phyloP scores from a whole-genome alignment of 2,113 vertebrate genomes.

The Montifringilla adamsi region DNA sequence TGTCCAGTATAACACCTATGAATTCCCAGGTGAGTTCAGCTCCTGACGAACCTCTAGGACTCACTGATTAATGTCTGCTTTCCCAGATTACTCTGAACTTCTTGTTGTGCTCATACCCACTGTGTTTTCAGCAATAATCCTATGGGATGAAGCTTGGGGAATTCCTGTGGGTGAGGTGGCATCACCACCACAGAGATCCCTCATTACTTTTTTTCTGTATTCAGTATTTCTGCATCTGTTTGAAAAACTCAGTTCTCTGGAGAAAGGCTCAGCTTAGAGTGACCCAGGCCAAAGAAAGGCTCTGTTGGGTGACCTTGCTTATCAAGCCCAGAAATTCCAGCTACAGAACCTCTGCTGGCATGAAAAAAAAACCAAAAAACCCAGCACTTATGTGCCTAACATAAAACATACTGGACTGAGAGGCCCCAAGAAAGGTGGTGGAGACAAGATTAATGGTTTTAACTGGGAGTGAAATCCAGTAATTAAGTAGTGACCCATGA shows the following conservation, averaged over 20 bases:
- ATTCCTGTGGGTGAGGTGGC: neutral
- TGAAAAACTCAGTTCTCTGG: neutral
- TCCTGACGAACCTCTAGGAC: neutral
- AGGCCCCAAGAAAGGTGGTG: conserved; percentile 32
- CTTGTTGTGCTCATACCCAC: neutral
- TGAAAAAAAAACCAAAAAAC: neutral
- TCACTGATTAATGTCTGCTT: neutral
- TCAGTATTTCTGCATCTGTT: neutral
- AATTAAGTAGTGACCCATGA: conserved; percentile 68
- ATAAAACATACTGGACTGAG: conserved; percentile 37
- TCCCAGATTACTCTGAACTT: neutral
- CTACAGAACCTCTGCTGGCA: neutral
- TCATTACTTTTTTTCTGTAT: neutral
- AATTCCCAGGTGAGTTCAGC: conserved; percentile 2
- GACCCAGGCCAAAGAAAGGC: neutral
- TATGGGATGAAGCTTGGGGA: neutral
- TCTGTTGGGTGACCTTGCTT: neutral
- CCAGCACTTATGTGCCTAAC: conserved; percentile 23
- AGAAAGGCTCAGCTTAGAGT: neutral
- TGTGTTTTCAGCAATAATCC: neutral
- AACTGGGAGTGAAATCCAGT: conserved; percentile 65
- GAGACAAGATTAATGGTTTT: conserved; percentile 67
- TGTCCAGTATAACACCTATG: neutral
- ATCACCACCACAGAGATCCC: neutral
- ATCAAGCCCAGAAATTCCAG: neutral